Conservation (phyloP, 2,797 vertebrate genomes). For the Poecilia velifera region DNA sequence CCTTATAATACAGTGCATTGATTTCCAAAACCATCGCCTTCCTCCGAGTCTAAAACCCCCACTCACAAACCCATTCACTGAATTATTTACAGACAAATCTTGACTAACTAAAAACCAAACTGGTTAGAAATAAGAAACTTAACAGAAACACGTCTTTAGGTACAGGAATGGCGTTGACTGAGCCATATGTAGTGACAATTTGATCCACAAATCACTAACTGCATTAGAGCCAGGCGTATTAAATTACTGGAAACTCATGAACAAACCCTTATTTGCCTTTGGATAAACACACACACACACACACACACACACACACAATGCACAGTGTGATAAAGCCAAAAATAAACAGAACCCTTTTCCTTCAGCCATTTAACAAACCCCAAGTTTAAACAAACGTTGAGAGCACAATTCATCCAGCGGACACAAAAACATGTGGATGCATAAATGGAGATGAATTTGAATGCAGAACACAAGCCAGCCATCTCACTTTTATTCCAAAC, state of each 20-base stretch:
- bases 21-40: constrained; percentile 63
- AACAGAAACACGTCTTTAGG: constrained; percentile 43
- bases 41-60: constrained; percentile 65
- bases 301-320: neutral
- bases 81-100: constrained; percentile 79
- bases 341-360: neutral
- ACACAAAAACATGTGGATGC: neutral
- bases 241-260: constrained; percentile 34
- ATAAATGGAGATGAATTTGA: neutral
- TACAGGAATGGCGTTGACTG: constrained; percentile 26
- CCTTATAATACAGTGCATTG: constrained; percentile 73
- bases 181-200: constrained; percentile 42
- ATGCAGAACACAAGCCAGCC: constrained; percentile 43
- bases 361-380: constrained; percentile 15
- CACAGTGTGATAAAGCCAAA: constrained; percentile 14
- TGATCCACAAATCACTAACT: constrained; percentile 40
- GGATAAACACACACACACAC: constrained; percentile 1
- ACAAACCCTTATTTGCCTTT: constrained; percentile 34
- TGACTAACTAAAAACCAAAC: constrained; percentile 57
- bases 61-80: constrained; percentile 73
- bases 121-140: constrained; percentile 47
- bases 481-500: constrained; percentile 51
- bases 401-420: constrained; percentile 18
- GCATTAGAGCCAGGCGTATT: constrained; percentile 26
- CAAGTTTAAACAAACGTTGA: constrained; percentile 3